Evolutionary conservation across 2,797 vertebrate species (phyloP), one percentile per base, ranked within the genome.

Genomic region (Neosilurus mollespiculum): DNA sequence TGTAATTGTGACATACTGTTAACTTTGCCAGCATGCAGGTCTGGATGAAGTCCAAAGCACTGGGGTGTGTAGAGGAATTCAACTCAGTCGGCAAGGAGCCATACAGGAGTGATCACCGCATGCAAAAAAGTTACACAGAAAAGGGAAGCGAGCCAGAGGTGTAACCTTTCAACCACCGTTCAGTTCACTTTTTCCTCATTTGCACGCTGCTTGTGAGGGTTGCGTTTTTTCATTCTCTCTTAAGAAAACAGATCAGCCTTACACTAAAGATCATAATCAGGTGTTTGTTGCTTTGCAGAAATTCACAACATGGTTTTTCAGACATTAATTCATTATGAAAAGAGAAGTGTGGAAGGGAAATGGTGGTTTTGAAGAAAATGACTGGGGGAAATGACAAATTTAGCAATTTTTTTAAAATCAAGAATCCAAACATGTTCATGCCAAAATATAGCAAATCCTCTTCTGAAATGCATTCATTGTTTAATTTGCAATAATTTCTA

Each of bases 251-350:
- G 10, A 7, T 24, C 3, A n/a, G 26, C 8, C 22, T 37, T 6
- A 14, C 73, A 14, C 16, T 59, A 59, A 59, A 59, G 54, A 37
- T 59, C 18, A 22, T 8, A 37, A 37, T 59, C 73, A 1, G 9
- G 22, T 9, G 80, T 84, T 30, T 51, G 71, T 15, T 49, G 5
- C 75, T 73, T 53, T 72, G 24, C 2, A 67, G 16, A 77, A 86
- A 6, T 22, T 72, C 70, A 34, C 26, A 3, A 73, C 24, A 9
- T 3, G n/a, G 65, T 58, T 67, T 84, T 62, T 43, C 65, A 77
- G 58, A 37, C 65, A 22, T 56, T 61, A 71, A 59, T 84, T 49
- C 5, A 24, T 2, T 43, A 78, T 72, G 82, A 78, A 82, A 34
- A 62, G 72, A 84, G 8, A 69, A 73, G 54, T 34, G 71, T 49